phyloP scores from a whole-genome alignment of 1,140 invertebrate genomes.

The Drosophila bocki region DNA sequence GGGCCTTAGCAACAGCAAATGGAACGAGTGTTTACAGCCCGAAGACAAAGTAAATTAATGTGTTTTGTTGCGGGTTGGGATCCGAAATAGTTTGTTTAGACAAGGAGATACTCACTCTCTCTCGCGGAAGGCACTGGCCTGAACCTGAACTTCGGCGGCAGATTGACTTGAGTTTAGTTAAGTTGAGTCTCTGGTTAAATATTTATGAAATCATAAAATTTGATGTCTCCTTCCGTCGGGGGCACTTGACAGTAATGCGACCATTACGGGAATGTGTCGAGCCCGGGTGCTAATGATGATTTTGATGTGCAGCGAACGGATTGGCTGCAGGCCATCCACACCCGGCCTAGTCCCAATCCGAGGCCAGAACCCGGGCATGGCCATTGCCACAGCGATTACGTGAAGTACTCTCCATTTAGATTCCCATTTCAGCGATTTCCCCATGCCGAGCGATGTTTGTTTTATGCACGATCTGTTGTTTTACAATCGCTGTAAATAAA shows the following conservation, averaged over 20 bases:
- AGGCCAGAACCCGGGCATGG: constrained; percentile 11
- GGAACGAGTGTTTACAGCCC: constrained; percentile 64
- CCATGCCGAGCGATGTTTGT: constrained; percentile 58
- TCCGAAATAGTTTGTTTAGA: constrained; percentile 74
- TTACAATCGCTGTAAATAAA: constrained; percentile 81
- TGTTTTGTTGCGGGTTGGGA: constrained; percentile 47
- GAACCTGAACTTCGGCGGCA: constrained; percentile 27
- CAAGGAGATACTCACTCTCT: constrained; percentile 31
- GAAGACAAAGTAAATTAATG: constrained; percentile 81
- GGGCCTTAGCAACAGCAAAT: constrained; percentile 38
- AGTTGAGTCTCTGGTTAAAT: constrained; percentile 52
- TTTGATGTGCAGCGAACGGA: constrained; percentile 83
- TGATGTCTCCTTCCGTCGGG: constrained; percentile 73
- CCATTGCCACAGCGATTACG: constrained; percentile 69
- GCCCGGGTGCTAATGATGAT: constrained; percentile 77
- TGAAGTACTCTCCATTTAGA: constrained; percentile 52
- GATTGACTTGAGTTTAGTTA: constrained; percentile 21
- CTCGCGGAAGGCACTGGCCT: background rate
- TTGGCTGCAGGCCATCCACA: constrained; percentile 55
- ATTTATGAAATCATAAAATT: constrained; percentile 85
- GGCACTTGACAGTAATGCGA: constrained; percentile 70
- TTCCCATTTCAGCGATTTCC: constrained; percentile 6
- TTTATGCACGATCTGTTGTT: constrained; percentile 76
- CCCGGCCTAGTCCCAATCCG: constrained; percentile 26
- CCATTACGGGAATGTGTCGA: constrained; percentile 34